A percentile compares a stretch with the other conserved stretches of the same genome.
These are phyloP conservation scores for Amphipoea lucens DNA, from an alignment of 2,888 invertebrate species.

Conservation along the genomic window DNA sequence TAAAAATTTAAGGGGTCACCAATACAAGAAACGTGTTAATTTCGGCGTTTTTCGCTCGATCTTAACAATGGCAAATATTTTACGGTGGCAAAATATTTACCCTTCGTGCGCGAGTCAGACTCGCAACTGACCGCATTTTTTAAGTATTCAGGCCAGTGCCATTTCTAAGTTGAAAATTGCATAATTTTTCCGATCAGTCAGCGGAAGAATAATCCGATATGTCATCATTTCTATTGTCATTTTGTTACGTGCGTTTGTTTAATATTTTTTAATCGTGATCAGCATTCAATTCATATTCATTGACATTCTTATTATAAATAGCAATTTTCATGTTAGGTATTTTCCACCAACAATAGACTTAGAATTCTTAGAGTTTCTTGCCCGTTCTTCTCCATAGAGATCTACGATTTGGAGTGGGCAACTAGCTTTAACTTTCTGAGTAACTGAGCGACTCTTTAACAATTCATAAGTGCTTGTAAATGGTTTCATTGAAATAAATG, in stretches of 20 bases:
- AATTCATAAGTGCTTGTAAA: not conserved
- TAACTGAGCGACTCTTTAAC: not conserved
- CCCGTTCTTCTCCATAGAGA: not conserved
- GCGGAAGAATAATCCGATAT: constrained; percentile 10
- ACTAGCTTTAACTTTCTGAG: not conserved
- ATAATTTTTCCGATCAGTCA: constrained; percentile 34
- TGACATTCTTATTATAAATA: not conserved
- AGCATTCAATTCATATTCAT: constrained; percentile 27
- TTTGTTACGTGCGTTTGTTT: constrained; percentile 33
- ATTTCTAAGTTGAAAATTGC: constrained; percentile 13
- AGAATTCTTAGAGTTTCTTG: not conserved
- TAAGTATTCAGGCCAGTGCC: constrained; percentile 8
- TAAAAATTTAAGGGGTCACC: not conserved
- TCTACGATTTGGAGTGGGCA: not conserved
- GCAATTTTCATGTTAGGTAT: constrained; percentile 3
- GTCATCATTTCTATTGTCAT: constrained; percentile 52
- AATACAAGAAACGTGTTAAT: not conserved
- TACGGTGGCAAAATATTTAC: not conserved
- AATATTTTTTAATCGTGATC: constrained; percentile 47
- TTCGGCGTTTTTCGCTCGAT: not conserved
- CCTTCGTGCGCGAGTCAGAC: not conserved
- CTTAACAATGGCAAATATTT: not conserved
- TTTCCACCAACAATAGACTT: not conserved
- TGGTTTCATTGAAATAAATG: not conserved
- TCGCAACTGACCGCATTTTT: not conserved